Evolutionary conservation across 2,797 vertebrate species (phyloP).

Genomic region (Argya squamiceps): DNA sequence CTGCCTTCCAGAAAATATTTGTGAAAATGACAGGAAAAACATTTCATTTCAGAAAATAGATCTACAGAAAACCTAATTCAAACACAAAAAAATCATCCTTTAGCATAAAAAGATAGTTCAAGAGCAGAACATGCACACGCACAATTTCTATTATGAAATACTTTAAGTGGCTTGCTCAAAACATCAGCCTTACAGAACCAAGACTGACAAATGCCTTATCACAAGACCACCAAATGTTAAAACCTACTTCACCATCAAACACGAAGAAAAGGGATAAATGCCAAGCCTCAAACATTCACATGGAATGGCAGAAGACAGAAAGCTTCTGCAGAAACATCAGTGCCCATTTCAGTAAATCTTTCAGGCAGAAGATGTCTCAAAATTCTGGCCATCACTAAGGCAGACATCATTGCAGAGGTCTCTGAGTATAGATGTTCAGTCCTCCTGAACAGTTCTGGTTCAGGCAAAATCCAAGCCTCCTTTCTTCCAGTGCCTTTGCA

Average conservation of each 20-base stretch:
- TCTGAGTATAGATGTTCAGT: neutral
- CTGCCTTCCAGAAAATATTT: neutral
- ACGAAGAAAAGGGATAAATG: neutral
- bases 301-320: neutral
- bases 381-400: neutral
- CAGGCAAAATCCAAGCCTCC: neutral
- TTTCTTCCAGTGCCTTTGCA: neutral
- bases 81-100: neutral
- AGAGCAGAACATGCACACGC: fast-evolving
- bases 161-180: neutral
- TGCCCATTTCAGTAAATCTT: neutral
- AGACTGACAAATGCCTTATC: neutral
- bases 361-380: neutral
- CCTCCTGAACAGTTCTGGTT: fast-evolving
- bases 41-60: neutral
- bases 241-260: neutral
- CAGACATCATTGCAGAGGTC: neutral
- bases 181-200: neutral
- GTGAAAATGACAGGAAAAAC: neutral
- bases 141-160: neutral
- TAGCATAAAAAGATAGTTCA: neutral
- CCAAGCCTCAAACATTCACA: neutral
- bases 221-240: neutral
- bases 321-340: neutral
- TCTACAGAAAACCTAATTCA: neutral